A percentile compares a stretch with the other conserved stretches of the same genome.
phyloP scores from a whole-genome alignment of 2,797 vertebrate genomes.

The Pygocentrus nattereri region DNA sequence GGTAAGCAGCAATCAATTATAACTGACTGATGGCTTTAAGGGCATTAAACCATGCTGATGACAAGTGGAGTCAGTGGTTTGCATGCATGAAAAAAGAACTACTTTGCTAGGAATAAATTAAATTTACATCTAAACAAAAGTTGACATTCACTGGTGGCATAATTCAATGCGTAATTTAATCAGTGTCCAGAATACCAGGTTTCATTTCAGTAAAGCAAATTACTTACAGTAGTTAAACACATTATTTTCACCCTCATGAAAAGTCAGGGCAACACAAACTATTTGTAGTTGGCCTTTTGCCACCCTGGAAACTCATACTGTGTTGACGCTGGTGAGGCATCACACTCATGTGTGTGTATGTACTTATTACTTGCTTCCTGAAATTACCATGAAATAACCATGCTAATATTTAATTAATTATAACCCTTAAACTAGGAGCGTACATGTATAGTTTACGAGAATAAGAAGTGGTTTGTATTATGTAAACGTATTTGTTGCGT shows the following conservation, averaged over 20 bases:
- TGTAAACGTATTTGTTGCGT: neutral
- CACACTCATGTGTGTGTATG: constrained; percentile 3
- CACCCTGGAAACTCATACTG: constrained; percentile 19
- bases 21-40: neutral
- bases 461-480: neutral
- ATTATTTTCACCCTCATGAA: neutral
- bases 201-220: neutral
- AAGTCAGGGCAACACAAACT: constrained; percentile 13
- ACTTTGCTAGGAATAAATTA: neutral
- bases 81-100: neutral
- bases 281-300: constrained; percentile 1
- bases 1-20: constrained; percentile 70
- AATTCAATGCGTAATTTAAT: constrained; percentile 25
- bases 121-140: neutral
- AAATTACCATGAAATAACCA: neutral
- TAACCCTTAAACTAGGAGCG: neutral
- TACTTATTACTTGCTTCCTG: constrained; percentile 19
- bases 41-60: too few relatives aligned
- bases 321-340: neutral
- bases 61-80: neutral
- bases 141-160: constrained; percentile 13
- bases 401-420: neutral
- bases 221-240: neutral
- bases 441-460: neutral
- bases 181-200: constrained; percentile 18